Base-by-base conservation (phyloP, 2,113 vertebrate species). In the Andinoacara biseriatus region DNA sequence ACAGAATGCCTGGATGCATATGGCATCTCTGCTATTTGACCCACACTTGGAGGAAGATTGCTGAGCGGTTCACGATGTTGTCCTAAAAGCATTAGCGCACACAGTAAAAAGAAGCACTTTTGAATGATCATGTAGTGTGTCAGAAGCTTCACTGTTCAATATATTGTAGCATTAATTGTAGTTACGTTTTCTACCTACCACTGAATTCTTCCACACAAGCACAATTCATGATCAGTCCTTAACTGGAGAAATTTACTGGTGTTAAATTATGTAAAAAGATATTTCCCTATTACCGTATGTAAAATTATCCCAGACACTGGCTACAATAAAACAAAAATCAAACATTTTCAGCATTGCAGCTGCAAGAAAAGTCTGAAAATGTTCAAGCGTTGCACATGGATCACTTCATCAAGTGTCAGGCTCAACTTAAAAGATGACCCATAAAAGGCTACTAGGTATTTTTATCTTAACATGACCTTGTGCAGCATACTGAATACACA, bases 391-490 rank as follows among this genome's bases (percentile, higher is more conserved):
- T 33, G 60, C 31, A 56, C 38, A 11, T 20, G 20, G 74, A 87
- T 83, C 82, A 11, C 85, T 86, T 85, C 62, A 87, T 86, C 63
- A 6, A 89, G 85, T 85, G 82, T 88, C 83, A 89, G 78, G 65
- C 84, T 76, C 74, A 17, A 90, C 87, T 90, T 76, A 91, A 93
- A 94, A 84, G 88, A 92, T 94, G 91, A 83, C 92, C 94, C 93
- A 90, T 94, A 94, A 95, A 95, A 93, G 93, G 94, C 92, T 88
- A 79, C 89, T 86, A 86, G 84, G 94, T 96, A 95, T 96, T 95
- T 95, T 95, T 95, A 95, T 95, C 93, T 92, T 91, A 93, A 93
- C 91, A 87, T 84, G 92, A 90, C 92, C 92, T 93, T 93, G 86
- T 82, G 83, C 92, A 77, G 87, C 87, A 90, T 89, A 90, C 85